Evolutionary conservation across 1,140 invertebrate species (phyloP).

Genomic region (Drosophila ironensis): DNA sequence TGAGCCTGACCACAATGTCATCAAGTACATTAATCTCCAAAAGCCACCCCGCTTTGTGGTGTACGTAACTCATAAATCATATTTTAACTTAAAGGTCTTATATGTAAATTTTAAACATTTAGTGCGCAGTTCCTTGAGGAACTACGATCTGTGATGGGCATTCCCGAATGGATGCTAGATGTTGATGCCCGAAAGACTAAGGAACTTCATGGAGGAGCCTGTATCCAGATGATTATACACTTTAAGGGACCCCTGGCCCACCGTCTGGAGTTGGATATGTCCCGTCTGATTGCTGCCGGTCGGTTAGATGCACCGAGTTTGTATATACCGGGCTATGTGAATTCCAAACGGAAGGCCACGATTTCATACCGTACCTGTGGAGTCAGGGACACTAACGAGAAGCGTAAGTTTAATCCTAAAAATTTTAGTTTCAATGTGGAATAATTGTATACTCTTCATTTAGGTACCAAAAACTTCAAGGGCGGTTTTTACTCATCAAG

Average conservation of each 20-base stretch:
- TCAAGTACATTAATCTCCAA: conserved; percentile 94
- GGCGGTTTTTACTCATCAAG: conserved; percentile 52
- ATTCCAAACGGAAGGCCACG: conserved; percentile 87
- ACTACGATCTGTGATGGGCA: conserved; percentile 90
- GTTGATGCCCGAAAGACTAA: conserved; percentile 92
- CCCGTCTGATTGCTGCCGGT: conserved; percentile 87
- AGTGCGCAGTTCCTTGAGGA: conserved; percentile 93
- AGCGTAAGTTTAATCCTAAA: conserved; percentile 68
- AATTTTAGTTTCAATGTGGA: background rate
- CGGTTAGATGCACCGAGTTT: conserved; percentile 89
- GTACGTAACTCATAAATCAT: conserved; percentile 84
- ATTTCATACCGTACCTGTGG: conserved; percentile 89
- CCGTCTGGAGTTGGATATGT: conserved; percentile 88
- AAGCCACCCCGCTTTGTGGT: conserved; percentile 93
- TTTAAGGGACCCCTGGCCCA: conserved; percentile 92
- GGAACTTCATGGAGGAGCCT: conserved; percentile 89
- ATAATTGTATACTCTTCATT: background rate
- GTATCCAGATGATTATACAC: conserved; percentile 93
- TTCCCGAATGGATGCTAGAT: conserved; percentile 94
- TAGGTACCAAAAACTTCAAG: conserved; percentile 63
- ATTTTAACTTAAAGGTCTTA: background rate
- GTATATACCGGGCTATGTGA: conserved; percentile 89
- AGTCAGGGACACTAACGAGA: conserved; percentile 87
- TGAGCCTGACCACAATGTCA: conserved; percentile 93
- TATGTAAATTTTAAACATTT: background rate